Conservation (phyloP, 2,888 invertebrate species). For the Rhorus exstirpatorius region DNA sequence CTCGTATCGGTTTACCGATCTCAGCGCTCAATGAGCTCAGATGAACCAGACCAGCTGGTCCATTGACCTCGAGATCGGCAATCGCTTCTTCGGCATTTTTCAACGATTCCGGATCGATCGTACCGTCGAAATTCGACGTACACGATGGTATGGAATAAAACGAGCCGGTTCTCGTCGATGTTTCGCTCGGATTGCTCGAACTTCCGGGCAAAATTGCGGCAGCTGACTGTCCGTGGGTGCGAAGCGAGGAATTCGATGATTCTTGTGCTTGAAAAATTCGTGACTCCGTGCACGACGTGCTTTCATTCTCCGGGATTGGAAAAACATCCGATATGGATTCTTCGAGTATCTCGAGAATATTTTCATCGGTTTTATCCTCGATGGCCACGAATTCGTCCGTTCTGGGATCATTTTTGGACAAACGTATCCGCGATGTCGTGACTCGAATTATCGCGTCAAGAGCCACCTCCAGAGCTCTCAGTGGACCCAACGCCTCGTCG, state of each 20-base stretch:
- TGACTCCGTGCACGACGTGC: no score
- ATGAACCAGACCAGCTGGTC: slow-evolving; percentile 74
- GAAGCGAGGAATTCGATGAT: neutral
- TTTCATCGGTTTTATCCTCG: slow-evolving; percentile 27
- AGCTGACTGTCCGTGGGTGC: neutral
- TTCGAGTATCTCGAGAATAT: slow-evolving; percentile 25
- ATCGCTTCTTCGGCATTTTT: slow-evolving; percentile 60
- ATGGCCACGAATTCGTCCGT: neutral
- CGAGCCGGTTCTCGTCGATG: slow-evolving; percentile 12
- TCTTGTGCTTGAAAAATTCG: neutral
- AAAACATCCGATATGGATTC: slow-evolving; percentile 47
- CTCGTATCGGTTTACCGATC: slow-evolving; percentile 67
- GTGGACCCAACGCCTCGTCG: neutral
- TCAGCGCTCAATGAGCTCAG: slow-evolving; percentile 70
- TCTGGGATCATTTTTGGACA: neutral
- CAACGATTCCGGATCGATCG: slow-evolving; percentile 33
- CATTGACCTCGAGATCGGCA: slow-evolving; percentile 70
- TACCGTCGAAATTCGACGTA: slow-evolving; percentile 56
- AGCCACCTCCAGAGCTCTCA: slow-evolving; percentile 28
- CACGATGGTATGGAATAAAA: slow-evolving; percentile 61
- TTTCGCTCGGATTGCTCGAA: neutral
- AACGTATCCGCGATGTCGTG: slow-evolving; percentile 29
- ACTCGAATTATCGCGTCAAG: neutral
- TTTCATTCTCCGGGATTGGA: neutral
- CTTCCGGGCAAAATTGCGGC: no score